phyloP scores from a whole-genome alignment of 2,113 vertebrate species.

The Bufo bufo region DNA sequence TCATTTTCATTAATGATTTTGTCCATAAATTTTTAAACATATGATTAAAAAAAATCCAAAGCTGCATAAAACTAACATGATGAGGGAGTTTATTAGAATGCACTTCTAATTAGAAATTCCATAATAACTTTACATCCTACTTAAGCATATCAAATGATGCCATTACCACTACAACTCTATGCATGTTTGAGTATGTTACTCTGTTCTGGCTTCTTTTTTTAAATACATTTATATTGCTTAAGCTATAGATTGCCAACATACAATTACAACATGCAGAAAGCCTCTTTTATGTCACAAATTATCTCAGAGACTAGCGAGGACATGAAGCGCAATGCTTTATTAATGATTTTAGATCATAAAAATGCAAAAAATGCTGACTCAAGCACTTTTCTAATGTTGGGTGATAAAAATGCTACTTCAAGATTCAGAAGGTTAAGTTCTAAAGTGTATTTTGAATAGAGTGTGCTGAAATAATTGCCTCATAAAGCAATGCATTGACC shows the following conservation, averaged over 20 bases:
- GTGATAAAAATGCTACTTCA: conserved; percentile 92
- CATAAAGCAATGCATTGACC: conserved; percentile 89
- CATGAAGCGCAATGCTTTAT: conserved; percentile 82
- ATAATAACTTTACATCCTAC: conserved; percentile 76
- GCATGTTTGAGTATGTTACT: conserved; percentile 21
- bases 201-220: conserved; percentile 69
- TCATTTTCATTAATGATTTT: conserved; percentile 88
- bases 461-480: conserved; percentile 89
- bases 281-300: conserved; percentile 82
- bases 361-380: conserved; percentile 81
- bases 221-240: conserved; percentile 58
- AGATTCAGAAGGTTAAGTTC: conserved; percentile 94
- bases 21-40: conserved; percentile 88
- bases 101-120: conserved; percentile 85
- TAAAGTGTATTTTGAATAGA: conserved; percentile 93
- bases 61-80: conserved; percentile 86
- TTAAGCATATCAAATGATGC: conserved; percentile 69
- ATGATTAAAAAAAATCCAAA: conserved; percentile 88
- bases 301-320: conserved; percentile 74
- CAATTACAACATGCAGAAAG: conserved; percentile 72
- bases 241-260: conserved; percentile 70
- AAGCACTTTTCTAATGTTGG: conserved; percentile 85
- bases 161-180: conserved; percentile 52
- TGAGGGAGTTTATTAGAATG: conserved; percentile 78
- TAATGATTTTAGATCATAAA: conserved; percentile 88